A percentile compares a stretch with the other conserved stretches of the same genome.
Evolutionary conservation across 2,113 vertebrate species (phyloP).

Genomic region (Sylvietta virens): DNA sequence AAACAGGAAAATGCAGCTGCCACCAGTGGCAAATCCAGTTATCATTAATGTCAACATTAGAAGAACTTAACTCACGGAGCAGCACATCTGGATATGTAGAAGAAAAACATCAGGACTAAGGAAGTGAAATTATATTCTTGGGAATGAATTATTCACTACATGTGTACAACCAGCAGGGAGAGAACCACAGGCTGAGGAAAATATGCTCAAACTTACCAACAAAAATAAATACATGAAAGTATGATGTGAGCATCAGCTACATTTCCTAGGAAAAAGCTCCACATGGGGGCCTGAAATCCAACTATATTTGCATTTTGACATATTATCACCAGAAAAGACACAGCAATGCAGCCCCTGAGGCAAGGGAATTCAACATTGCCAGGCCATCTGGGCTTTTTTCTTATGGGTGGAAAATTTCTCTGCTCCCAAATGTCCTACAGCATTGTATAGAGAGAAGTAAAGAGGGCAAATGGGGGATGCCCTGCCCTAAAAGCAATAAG

Average conservation of each 20-base stretch:
- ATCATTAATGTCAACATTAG: not conserved
- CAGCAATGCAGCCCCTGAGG: conserved; percentile 4
- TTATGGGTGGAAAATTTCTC: conserved; percentile 8
- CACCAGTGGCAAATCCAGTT: not conserved
- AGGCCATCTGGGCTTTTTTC: conserved; percentile 38
- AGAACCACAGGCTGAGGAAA: conserved; percentile 46
- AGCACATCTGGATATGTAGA: conserved; percentile 4
- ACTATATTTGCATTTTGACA: conserved; percentile 54
- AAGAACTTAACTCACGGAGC: not conserved
- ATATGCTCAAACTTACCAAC: conserved; percentile 48
- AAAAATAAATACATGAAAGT: conserved; percentile 53
- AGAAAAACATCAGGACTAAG: not conserved
- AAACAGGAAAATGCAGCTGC: not conserved
- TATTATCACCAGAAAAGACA: conserved; percentile 58
- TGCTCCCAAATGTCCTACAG: not conserved
- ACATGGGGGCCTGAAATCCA: conserved; percentile 33
- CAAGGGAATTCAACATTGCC: conserved; percentile 1
- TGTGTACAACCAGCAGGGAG: conserved; percentile 38
- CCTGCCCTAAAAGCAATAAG: not conserved
- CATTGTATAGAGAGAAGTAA: not conserved
- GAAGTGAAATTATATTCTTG: conserved; percentile 25
- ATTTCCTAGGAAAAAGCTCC: conserved; percentile 45
- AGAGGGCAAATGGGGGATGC: not conserved
- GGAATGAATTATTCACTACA: conserved; percentile 43
- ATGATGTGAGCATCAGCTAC: conserved; percentile 46